Percentiles rank a stretch among this genome's conserved stretches.
phyloP scores from a whole-genome alignment of 2,888 invertebrate genomes.

The Leptopilina drosophilae region DNA sequence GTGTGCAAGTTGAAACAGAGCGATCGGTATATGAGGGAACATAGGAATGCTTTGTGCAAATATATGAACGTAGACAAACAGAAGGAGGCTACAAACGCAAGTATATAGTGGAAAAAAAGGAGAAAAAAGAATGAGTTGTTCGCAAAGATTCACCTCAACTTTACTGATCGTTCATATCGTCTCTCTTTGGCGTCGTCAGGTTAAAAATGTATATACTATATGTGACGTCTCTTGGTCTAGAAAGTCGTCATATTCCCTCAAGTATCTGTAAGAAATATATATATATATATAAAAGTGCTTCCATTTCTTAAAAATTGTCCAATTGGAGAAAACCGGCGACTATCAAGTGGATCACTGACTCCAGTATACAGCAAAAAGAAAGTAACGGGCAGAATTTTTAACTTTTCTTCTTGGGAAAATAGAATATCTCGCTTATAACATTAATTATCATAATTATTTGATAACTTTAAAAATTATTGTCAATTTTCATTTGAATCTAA shows the following conservation, averaged over 20 bases:
- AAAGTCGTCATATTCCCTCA: constrained; percentile 56
- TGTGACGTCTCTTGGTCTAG: constrained; percentile 58
- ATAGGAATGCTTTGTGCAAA: constrained; percentile 71
- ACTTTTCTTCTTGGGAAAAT: no score
- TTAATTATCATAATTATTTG: no score
- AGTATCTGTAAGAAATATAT: constrained; percentile 43
- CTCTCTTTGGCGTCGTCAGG: constrained; percentile 53
- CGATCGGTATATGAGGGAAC: constrained; percentile 55
- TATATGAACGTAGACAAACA: constrained; percentile 69
- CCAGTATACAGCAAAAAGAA: neutral
- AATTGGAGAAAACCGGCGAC: no score
- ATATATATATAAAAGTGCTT: constrained; percentile 33
- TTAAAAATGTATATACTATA: constrained; percentile 63
- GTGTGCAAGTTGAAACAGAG: constrained; percentile 25
- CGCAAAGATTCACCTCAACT: constrained; percentile 57
- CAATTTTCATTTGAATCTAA: no score
- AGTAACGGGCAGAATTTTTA: no score
- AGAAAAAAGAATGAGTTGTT: constrained; percentile 57
- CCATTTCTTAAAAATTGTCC: constrained; percentile 28
- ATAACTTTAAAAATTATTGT: no score
- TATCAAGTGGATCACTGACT: no score
- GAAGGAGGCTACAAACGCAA: constrained; percentile 61
- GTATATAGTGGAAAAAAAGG: constrained; percentile 47
- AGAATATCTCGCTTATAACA: neutral
- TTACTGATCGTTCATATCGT: constrained; percentile 58